These are phyloP conservation scores for Drosophila basisetae DNA, from an alignment of 2,888 invertebrate genomes.

Conservation along the genomic window DNA sequence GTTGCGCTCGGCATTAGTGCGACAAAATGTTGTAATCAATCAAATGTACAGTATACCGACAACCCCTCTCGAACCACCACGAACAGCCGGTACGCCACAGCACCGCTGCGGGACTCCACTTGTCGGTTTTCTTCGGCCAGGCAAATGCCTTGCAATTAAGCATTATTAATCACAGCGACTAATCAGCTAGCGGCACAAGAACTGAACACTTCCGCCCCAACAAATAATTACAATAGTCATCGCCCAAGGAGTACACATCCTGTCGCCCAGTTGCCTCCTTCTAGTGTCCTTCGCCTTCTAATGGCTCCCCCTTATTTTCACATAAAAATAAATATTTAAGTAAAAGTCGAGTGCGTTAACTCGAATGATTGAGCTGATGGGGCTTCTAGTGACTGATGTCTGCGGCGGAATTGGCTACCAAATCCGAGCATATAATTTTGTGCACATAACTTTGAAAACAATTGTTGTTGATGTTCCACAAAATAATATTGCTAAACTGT, in stretches of 20 bases:
- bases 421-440: not conserved
- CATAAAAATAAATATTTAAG: slow-evolving; percentile 76
- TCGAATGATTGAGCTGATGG: slow-evolving; percentile 4
- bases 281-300: slow-evolving; percentile 25
- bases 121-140: slow-evolving; percentile 27
- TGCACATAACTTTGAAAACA: not conserved
- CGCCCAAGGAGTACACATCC: slow-evolving; percentile 48
- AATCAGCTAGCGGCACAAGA: slow-evolving; percentile 48
- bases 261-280: not conserved
- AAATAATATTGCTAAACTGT: not conserved
- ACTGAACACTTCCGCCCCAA: slow-evolving; percentile 59
- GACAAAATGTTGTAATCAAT: slow-evolving; percentile 80
- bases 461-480: not conserved
- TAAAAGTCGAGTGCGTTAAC: slow-evolving; percentile 53
- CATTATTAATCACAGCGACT: slow-evolving; percentile 77
- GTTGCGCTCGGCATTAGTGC: slow-evolving; percentile 62
- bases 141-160: slow-evolving; percentile 77
- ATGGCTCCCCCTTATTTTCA: slow-evolving; percentile 63
- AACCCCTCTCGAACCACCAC: not conserved
- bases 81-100: slow-evolving; percentile 10
- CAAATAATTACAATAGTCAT: slow-evolving; percentile 76
- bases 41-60: slow-evolving; percentile 44
- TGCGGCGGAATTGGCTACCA: not conserved
- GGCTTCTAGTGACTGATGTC: slow-evolving; percentile 1
- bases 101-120: slow-evolving; percentile 31